Base-by-base conservation (phyloP, 2,797 vertebrate genomes). In the Botia almorhae region DNA sequence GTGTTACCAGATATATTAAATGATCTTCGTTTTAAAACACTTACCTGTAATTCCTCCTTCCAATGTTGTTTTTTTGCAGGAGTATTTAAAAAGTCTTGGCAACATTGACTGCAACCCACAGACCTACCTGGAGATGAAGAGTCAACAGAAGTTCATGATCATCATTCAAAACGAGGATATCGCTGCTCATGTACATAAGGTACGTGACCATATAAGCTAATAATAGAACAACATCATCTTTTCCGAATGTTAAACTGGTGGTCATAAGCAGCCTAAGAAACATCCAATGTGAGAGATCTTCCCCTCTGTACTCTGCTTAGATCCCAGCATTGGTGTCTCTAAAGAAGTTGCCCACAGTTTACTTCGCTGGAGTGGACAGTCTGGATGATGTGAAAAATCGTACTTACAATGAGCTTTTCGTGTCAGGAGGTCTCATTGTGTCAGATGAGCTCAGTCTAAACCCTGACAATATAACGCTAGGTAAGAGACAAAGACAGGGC, bases 161-260 rank as follows among this genome's bases (percentile, higher is more conserved):
- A 98, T 99, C 90, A 99, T 99, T 90, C 96, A 96, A 87, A 99
- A 99, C 74, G 96, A 98, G 94, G 97, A 99, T 91, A 99, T 99
- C 51, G 96, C 96, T 23, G 91, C 90, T 72, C 96, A 96, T 76
- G 97, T 99, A 91, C 97, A 99, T 91, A 97, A 96, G 96, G 98
- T 99, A 92, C 26, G 33, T 29, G 13, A 16, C 4, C 12, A 33
- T 33, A 29, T 13, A 33, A 63, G 29, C 21, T 23, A 23, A 14
- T 29, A 61, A 26, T 23, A 26, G 56, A 60, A 26, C 21, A 14
- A 13, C 2, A 23, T 2, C 33, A 16, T 63, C 13, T 16, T 11
- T 11, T 46, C 2, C 8, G 10, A 46, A 46, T 46, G 43, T 46
- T n/a, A 14, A 65, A 39, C 7, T 64, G 7, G 16, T 6, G 2